Evolutionary conservation across 2,888 invertebrate genomes (phyloP).

Genomic region (Ectemnius continuus): DNA sequence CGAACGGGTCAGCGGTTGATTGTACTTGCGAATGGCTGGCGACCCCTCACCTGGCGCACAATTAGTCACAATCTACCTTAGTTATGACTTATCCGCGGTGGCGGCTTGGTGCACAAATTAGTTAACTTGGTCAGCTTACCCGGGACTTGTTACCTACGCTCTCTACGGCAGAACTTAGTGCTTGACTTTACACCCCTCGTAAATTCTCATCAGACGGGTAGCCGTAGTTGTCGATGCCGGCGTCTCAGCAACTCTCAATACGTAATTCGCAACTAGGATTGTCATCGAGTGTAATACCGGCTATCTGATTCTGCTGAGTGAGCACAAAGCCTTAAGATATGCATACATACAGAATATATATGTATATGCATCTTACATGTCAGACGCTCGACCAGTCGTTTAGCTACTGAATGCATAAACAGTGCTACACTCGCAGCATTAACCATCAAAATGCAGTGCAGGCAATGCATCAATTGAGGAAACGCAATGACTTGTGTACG

Average conservation of each 20-base stretch:
- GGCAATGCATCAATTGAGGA: too few species aligned
- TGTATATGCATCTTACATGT: too few species aligned
- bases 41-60: constrained; percentile 64
- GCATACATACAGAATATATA: too few species aligned
- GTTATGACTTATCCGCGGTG: constrained; percentile 76
- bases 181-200: constrained; percentile 62
- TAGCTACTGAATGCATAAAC: not conserved
- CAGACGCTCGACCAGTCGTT: too few species aligned
- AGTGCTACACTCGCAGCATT: too few species aligned
- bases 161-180: constrained; percentile 55
- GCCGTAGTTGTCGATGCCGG: constrained; percentile 47
- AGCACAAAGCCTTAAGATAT: too few species aligned
- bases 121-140: constrained; percentile 74
- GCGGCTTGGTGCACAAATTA: constrained; percentile 73
- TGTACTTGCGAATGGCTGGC: constrained; percentile 37
- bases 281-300: too few species aligned
- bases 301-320: too few species aligned
- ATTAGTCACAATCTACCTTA: constrained; percentile 77
- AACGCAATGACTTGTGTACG: too few species aligned
- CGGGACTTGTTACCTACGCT: constrained; percentile 64
- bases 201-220: constrained; percentile 69
- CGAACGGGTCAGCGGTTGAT: not conserved
- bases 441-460: too few species aligned
- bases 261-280: too few species aligned
- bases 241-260: constrained; percentile 4